A percentile compares a stretch with the other conserved stretches of the same genome.
Conservation (phyloP, 2,113 vertebrate genomes). For the Sigmodon hispidus region DNA sequence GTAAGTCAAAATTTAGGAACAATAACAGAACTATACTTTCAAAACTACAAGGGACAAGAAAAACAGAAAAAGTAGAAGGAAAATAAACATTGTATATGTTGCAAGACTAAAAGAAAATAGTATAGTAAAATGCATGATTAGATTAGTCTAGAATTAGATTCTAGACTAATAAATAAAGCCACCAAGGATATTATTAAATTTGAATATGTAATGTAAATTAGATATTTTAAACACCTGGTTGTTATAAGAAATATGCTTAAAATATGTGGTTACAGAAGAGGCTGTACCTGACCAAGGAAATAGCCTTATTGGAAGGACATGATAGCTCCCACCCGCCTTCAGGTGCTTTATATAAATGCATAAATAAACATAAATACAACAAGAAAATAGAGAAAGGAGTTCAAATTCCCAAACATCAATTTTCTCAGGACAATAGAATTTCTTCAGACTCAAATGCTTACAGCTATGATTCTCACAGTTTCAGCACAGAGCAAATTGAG, state of each 20-base stretch:
- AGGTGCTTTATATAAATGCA: neutral
- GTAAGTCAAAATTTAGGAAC: neutral
- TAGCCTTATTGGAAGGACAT: neutral
- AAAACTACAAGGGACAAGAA: constrained; percentile 12
- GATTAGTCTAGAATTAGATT: no score
- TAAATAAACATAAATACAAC: neutral
- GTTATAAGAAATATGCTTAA: neutral
- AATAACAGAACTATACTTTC: neutral
- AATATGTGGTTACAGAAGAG: neutral
- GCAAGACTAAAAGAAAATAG: neutral
- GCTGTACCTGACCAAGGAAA: neutral
- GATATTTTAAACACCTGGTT: neutral
- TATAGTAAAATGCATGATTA: neutral
- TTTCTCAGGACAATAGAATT: neutral
- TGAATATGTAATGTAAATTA: neutral
- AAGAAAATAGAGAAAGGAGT: neutral
- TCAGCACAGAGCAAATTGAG: neutral
- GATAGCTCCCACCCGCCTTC: neutral
- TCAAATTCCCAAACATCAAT: neutral
- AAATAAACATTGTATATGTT: neutral
- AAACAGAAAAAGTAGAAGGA: neutral
- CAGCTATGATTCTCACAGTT: neutral
- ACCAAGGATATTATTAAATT: neutral
- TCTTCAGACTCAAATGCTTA: neutral
- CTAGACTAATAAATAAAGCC: neutral